Conservation (phyloP, 2,113 vertebrate genomes). For the Sula dactylatra region DNA sequence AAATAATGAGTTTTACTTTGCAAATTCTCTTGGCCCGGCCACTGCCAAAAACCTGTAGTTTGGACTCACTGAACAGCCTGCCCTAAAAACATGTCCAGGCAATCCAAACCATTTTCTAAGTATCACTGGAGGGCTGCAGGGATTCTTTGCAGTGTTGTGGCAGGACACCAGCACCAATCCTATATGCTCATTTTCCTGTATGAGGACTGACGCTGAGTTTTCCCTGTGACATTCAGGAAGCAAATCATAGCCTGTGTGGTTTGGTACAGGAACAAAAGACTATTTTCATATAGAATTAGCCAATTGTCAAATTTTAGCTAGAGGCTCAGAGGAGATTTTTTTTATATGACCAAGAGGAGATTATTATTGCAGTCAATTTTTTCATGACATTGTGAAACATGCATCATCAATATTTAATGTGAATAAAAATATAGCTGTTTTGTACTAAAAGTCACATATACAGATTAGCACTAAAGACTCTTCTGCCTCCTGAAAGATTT, state of each 20-base stretch:
- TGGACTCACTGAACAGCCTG: neutral
- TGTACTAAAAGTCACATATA: neutral
- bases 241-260: neutral
- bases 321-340: neutral
- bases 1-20: neutral
- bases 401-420: slow-evolving; percentile 41
- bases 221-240: neutral
- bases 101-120: neutral
- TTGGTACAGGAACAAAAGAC: neutral
- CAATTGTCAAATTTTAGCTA: neutral
- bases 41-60: neutral
- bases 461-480: slow-evolving; percentile 13
- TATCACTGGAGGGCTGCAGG: neutral
- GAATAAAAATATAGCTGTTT: slow-evolving; percentile 19
- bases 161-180: neutral
- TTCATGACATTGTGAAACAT: neutral
- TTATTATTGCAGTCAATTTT: slow-evolving; percentile 2
- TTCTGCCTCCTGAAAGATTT: neutral
- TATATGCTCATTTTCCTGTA: neutral
- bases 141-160: neutral
- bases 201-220: neutral
- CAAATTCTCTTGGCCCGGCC: neutral
- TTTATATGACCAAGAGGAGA: neutral
- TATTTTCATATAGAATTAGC: neutral
- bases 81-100: neutral